Conservation (phyloP, 2,797 vertebrate genomes). For the Phaenicophaeus curvirostris region DNA sequence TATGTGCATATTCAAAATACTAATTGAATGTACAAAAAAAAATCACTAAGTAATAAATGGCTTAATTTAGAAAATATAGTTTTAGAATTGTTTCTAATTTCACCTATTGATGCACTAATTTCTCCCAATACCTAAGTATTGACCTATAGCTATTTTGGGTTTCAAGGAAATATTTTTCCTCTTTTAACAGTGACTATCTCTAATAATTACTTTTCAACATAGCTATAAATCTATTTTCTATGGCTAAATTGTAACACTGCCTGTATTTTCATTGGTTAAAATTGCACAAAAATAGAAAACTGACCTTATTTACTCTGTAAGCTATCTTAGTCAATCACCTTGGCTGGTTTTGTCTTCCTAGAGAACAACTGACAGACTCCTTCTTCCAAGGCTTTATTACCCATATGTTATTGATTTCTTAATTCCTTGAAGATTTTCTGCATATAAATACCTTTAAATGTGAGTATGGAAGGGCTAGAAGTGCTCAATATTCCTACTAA, state of each 20-base stretch:
- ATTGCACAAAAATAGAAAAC: background rate
- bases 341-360: background rate
- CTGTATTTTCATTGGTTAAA: background rate
- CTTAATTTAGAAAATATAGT: background rate
- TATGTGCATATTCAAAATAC: background rate
- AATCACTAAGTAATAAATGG: background rate
- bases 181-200: background rate
- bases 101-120: background rate
- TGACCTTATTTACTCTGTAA: background rate
- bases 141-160: background rate
- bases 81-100: background rate
- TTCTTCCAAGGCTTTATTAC: background rate
- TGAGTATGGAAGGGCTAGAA: background rate
- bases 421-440: background rate
- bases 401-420: background rate
- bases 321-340: background rate
- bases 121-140: background rate
- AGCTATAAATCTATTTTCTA: background rate
- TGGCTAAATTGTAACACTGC: background rate
- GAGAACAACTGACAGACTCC: background rate
- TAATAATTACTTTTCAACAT: background rate
- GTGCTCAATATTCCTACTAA: background rate
- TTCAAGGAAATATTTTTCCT: background rate
- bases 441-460: background rate
- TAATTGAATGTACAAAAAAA: background rate